These are phyloP conservation scores for Eubucco bourcierii DNA, from an alignment of 2,113 vertebrate genomes.

Conservation along the genomic window DNA sequence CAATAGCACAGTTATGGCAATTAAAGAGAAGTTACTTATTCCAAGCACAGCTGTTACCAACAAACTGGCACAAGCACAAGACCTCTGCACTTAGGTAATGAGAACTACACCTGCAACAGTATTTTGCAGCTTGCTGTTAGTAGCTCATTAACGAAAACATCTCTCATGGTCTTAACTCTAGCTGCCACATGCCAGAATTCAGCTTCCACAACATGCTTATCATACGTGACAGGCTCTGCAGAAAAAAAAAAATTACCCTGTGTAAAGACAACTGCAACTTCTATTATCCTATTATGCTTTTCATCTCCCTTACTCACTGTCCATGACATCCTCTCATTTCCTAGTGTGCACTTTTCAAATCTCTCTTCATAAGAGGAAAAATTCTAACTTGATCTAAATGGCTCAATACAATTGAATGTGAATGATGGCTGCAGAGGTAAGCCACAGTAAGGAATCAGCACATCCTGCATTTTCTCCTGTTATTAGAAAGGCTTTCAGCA, in stretches of 20 bases:
- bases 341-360: not conserved
- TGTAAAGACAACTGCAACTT: slow-evolving; percentile 13
- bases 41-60: not conserved
- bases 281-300: not conserved
- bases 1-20: not conserved
- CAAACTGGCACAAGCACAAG: not conserved
- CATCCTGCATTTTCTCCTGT: not conserved
- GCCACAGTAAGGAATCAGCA: not conserved
- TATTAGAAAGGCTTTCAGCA: not conserved
- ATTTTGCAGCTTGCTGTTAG: not conserved
- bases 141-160: not conserved
- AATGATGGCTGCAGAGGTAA: not conserved
- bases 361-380: not conserved
- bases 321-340: not conserved
- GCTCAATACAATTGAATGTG: not conserved
- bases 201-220: not conserved
- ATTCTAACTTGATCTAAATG: not conserved
- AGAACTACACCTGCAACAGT: not conserved
- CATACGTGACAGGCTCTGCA: not conserved
- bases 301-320: not conserved
- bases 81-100: not conserved
- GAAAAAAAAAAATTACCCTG: not conserved
- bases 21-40: not conserved
- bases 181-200: not conserved
- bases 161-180: not conserved